Evolutionary conservation across 1,140 invertebrate genomes (phyloP), one percentile per base, ranked within the genome.

Genomic region (Psilanteris sp.): DNA sequence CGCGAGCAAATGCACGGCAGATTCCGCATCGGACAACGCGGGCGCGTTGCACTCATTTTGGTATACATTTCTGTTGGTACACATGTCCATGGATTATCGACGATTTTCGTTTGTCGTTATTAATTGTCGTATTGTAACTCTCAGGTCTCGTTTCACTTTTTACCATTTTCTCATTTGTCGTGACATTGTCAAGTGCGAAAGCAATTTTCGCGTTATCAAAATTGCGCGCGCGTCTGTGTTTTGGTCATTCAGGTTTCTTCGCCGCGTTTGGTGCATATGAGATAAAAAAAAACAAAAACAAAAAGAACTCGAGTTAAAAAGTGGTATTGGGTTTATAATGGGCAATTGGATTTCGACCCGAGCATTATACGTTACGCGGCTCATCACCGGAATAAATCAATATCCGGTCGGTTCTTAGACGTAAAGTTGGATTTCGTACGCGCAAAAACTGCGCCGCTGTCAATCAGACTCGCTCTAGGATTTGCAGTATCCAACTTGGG

Each of bases 31-130:
- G 52, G 48, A 68, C 55, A 57, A 36, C 27, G n/a, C n/a, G n/a
- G n/a, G 29, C 11, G 20, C 24, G 16, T 27, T 64, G 62, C 72
- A 64, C 64, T 68, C 72, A 68, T 75, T 75, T 68, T 64, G 48
- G 43, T 50, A 68, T 41, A 75, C 64, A 75, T 48, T 29, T 48
- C 62, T 50, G 64, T 64, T 64, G 8, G 62, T 64, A 68, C 55
- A 75, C 34, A 64, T 50, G 72, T 68, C 64, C 67, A 59, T 54
- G 68, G 68, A 77, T 74, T 71, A 77, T 77, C 70, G 74, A 71
- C 57, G 62, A 75, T 67, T 77, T 77, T 73, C 66, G 57, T 77
- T 77, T 71, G 46, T 62, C 64, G 71, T 68, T 75, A 75, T 75
- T 75, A 75, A 75, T 75, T 68, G 62, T 41, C 55, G 55, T 9